Conservation (phyloP, 2,888 invertebrate genomes). For the Diarsia rubi region DNA sequence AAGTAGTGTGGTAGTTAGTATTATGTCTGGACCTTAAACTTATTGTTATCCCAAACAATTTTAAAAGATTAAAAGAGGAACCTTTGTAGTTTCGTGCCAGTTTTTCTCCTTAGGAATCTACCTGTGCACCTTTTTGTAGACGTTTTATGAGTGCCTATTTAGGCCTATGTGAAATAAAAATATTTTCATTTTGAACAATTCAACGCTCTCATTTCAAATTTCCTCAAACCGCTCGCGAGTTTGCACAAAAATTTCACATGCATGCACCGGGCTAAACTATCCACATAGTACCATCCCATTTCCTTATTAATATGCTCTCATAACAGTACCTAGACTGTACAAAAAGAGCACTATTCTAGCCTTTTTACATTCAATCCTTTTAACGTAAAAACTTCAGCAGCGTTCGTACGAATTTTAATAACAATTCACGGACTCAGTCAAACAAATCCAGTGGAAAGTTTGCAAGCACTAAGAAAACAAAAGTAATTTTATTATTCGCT, state of each 20-base stretch:
- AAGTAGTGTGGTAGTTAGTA: too few relatives aligned
- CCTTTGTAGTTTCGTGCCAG: too few relatives aligned
- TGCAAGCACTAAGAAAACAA: conserved; percentile 81
- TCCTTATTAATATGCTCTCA: conserved; percentile 43
- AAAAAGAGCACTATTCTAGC: conserved; percentile 55
- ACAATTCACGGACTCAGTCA: conserved; percentile 75
- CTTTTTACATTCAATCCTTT: conserved; percentile 77
- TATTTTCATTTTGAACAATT: too few relatives aligned
- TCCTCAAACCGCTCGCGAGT: background rate
- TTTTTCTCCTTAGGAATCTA: too few relatives aligned
- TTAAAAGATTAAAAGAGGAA: too few relatives aligned
- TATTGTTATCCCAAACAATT: too few relatives aligned
- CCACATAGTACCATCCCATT: conserved; percentile 26
- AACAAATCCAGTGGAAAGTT: conserved; percentile 77
- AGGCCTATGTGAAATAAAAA: too few relatives aligned
- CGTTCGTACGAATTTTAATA: conserved; percentile 83
- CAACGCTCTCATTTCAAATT: background rate
- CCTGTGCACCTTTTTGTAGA: too few relatives aligned
- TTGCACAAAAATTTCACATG: conserved; percentile 8
- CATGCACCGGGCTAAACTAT: background rate
- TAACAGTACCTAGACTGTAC: conserved; percentile 33
- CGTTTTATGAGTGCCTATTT: too few relatives aligned
- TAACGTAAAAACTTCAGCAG: conserved; percentile 76
- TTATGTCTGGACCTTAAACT: too few relatives aligned
- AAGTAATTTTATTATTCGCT: conserved; percentile 78